phyloP scores from a whole-genome alignment of 2,888 invertebrate species.

The Parnassius glacialis region DNA sequence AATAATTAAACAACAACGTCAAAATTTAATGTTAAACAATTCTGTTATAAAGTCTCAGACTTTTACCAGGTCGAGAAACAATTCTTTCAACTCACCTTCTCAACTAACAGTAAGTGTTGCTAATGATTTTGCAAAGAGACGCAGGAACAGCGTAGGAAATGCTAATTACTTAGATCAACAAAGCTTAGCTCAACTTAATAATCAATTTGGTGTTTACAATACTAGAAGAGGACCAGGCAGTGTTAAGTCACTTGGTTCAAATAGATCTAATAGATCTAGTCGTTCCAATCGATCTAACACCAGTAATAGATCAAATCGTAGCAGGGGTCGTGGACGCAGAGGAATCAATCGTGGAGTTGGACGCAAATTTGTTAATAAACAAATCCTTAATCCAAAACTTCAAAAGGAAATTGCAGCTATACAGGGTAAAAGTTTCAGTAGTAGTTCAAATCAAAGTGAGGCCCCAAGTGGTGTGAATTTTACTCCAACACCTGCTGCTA shows the following conservation, averaged over 20 bases:
- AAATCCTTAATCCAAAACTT: slow-evolving; percentile 62
- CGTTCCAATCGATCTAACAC: slow-evolving; percentile 53
- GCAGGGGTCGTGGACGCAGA: slow-evolving; percentile 54
- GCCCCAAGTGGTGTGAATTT: slow-evolving; percentile 42
- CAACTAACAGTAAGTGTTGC: slow-evolving; percentile 72
- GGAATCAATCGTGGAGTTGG: slow-evolving; percentile 59
- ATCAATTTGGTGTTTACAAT: slow-evolving; percentile 60
- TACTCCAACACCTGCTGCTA: slow-evolving; percentile 42
- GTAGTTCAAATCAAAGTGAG: slow-evolving; percentile 34
- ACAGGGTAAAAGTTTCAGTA: slow-evolving; percentile 60
- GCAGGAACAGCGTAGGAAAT: slow-evolving; percentile 68
- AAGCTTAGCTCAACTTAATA: slow-evolving; percentile 64
- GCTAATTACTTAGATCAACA: slow-evolving; percentile 63
- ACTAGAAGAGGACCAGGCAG: slow-evolving; percentile 65
- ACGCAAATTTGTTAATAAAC: slow-evolving; percentile 65
- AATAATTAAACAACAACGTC: slow-evolving; percentile 62
- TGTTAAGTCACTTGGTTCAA: slow-evolving; percentile 68
- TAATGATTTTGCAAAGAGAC: slow-evolving; percentile 65
- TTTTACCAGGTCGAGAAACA: slow-evolving; percentile 70
- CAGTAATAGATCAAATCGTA: slow-evolving; percentile 51
- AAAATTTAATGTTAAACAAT: slow-evolving; percentile 49
- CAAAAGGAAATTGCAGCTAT: slow-evolving; percentile 73
- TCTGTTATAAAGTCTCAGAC: slow-evolving; percentile 69
- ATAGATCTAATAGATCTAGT: slow-evolving; percentile 56
- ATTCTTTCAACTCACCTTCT: slow-evolving; percentile 62